These are phyloP conservation scores for Latrodectus hesperus DNA, from an alignment of 2,888 invertebrate species.

Conservation along the genomic window DNA sequence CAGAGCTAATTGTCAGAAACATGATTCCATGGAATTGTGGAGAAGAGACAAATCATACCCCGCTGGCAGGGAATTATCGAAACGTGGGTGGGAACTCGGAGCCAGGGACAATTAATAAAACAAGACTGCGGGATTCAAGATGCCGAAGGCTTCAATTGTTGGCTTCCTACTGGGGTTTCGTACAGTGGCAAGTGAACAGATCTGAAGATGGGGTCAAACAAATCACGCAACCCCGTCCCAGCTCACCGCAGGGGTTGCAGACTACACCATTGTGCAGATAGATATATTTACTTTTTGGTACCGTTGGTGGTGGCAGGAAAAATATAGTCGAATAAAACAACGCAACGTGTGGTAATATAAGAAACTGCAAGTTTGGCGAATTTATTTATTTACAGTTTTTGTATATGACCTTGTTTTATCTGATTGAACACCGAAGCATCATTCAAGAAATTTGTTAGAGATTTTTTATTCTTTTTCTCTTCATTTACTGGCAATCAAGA, in stretches of 20 bases:
- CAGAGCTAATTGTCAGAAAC: conserved; percentile 44
- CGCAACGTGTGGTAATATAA: conserved; percentile 50
- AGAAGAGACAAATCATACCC: conserved; percentile 46
- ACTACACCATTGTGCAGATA: conserved; percentile 49
- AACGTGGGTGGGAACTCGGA: conserved; percentile 54
- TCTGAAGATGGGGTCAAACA: conserved; percentile 42
- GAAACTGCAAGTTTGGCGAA: conserved; percentile 38
- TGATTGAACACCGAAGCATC: conserved; percentile 36
- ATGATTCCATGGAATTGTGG: conserved; percentile 48
- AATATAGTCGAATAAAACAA: conserved; percentile 37
- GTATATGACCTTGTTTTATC: conserved; percentile 43
- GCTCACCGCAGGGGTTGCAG: conserved; percentile 35
- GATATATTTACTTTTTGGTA: conserved; percentile 30
- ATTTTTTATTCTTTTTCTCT: neutral
- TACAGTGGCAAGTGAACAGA: conserved; percentile 32
- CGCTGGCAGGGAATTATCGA: conserved; percentile 56
- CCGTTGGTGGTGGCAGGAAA: conserved; percentile 39
- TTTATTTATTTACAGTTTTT: conserved; percentile 41
- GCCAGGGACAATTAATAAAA: conserved; percentile 53
- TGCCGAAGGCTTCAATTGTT: conserved; percentile 55
- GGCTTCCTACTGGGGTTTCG: conserved; percentile 36
- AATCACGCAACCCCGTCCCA: conserved; percentile 40
- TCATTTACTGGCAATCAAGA: neutral
- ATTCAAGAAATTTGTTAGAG: conserved; percentile 4
- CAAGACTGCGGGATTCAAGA: conserved; percentile 43